Evolutionary conservation across 2,797 vertebrate species (phyloP).

Genomic region (Philypnodon macrostomus): DNA sequence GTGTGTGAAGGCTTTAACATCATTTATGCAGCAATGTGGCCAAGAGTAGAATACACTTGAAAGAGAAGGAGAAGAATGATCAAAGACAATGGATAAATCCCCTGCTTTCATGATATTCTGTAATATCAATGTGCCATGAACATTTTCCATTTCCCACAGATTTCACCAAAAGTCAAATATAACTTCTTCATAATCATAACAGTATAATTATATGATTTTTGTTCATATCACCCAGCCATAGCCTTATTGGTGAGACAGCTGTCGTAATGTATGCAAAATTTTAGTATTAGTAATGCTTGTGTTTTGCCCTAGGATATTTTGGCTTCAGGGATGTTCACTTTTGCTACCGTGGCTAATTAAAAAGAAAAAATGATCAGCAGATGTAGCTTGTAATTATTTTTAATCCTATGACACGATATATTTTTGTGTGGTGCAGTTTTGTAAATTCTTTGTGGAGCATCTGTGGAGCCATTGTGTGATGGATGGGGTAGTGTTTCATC

Average conservation of each 20-base stretch:
- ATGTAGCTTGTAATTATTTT: constrained; percentile 12
- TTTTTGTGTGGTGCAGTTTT: constrained; percentile 10
- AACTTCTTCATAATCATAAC: too few relatives aligned
- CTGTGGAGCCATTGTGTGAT: constrained; percentile 35
- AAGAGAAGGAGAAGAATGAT: constrained; percentile 34
- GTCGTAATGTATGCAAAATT: not conserved
- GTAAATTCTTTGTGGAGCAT: constrained; percentile 27
- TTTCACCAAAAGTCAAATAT: too few relatives aligned
- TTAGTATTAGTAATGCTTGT: constrained; percentile 16
- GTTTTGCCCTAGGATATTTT: constrained; percentile 26
- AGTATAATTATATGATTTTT: too few relatives aligned
- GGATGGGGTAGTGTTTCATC: constrained; percentile 44
- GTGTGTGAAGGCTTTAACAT: constrained; percentile 31
- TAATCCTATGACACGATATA: too few relatives aligned
- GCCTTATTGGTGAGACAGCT: too few relatives aligned
- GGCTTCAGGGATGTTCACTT: constrained; percentile 27
- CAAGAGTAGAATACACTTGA: constrained; percentile 18
- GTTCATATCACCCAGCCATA: too few relatives aligned
- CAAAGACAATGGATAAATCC: too few relatives aligned
- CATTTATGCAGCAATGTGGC: constrained; percentile 58
- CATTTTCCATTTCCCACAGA: too few relatives aligned
- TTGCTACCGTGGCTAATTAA: constrained; percentile 35
- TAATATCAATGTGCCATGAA: too few relatives aligned
- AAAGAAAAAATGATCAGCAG: constrained; percentile 13
- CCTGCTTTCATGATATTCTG: too few relatives aligned